These are phyloP conservation scores for Pseudotriccus pelzelni DNA, from an alignment of 2,797 vertebrate species.

Conservation along the genomic window DNA sequence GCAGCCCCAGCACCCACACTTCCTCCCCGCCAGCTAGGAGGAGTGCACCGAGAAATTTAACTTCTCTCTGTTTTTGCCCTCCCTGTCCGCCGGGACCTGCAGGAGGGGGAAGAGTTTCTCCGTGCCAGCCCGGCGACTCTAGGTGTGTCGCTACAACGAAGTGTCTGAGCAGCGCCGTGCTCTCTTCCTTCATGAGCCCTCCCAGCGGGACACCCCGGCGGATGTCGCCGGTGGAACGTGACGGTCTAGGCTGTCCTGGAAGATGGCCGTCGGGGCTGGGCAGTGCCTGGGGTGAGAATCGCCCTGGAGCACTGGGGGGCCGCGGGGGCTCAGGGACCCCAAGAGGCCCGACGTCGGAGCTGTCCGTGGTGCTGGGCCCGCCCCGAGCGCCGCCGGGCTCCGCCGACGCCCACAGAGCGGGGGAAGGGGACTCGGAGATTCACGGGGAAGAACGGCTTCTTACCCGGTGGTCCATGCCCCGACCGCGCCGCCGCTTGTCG, in stretches of 20 bases:
- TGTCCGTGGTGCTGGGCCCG: constrained; percentile 91
- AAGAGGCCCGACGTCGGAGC: constrained; percentile 44
- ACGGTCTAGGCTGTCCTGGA: neutral
- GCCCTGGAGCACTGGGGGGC: accelerated
- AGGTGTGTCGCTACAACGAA: neutral
- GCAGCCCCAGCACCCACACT: neutral
- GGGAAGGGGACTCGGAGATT: accelerated
- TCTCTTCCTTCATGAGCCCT: too few species aligned
- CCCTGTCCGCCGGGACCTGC: too few species aligned
- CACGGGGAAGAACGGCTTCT: neutral
- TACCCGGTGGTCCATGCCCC: neutral
- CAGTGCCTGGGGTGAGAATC: accelerated
- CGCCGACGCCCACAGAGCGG: accelerated
- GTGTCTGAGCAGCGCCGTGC: neutral
- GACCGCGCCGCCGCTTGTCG: neutral
- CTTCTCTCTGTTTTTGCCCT: neutral
- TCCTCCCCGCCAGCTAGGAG: too few species aligned
- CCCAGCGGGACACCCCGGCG: accelerated
- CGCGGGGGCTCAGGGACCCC: neutral
- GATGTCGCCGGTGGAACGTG: too few species aligned
- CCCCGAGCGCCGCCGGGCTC: neutral
- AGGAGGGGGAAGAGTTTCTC: neutral
- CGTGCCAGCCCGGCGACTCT: neutral
- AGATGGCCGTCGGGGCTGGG: accelerated
- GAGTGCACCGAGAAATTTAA: neutral